Evolutionary conservation across 1,140 invertebrate species (phyloP).

Genomic region (Bilobella aurantiaca): DNA sequence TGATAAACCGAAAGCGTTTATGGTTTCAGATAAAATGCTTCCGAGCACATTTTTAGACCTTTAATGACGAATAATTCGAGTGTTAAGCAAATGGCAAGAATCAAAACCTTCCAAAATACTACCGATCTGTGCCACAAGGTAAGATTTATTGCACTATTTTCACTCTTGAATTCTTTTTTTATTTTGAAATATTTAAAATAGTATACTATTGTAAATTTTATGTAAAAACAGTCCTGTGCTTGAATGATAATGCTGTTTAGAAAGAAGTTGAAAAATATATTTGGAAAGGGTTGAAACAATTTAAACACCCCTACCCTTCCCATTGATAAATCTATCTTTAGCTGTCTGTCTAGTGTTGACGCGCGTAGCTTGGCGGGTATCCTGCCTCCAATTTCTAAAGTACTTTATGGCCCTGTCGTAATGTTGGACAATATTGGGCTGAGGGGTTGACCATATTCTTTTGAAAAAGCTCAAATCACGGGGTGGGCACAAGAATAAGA

Average conservation of each 20-base stretch:
- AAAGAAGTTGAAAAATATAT: background rate
- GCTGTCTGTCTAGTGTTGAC: background rate
- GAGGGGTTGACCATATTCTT: background rate
- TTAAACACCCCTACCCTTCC: background rate
- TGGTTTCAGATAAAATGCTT: too few species aligned
- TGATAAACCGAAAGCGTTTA: too few species aligned
- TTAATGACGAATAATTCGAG: too few species aligned
- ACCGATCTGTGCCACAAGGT: too few species aligned
- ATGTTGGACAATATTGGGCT: conserved; percentile 6
- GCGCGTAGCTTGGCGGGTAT: background rate
- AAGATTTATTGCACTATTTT: too few species aligned
- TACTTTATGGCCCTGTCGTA: background rate
- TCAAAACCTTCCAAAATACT: too few species aligned
- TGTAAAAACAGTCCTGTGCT: background rate
- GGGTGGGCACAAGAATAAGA: background rate
- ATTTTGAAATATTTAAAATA: background rate
- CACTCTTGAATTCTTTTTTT: background rate
- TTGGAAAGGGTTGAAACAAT: background rate
- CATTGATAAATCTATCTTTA: background rate
- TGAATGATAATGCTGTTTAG: background rate
- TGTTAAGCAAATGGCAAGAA: too few species aligned
- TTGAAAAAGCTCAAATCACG: background rate
- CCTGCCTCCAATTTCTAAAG: background rate
- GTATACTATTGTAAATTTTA: background rate
- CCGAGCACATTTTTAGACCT: too few species aligned